Evolutionary conservation across 1,140 invertebrate species (phyloP).

Genomic region (Zaprionus taronus): DNA sequence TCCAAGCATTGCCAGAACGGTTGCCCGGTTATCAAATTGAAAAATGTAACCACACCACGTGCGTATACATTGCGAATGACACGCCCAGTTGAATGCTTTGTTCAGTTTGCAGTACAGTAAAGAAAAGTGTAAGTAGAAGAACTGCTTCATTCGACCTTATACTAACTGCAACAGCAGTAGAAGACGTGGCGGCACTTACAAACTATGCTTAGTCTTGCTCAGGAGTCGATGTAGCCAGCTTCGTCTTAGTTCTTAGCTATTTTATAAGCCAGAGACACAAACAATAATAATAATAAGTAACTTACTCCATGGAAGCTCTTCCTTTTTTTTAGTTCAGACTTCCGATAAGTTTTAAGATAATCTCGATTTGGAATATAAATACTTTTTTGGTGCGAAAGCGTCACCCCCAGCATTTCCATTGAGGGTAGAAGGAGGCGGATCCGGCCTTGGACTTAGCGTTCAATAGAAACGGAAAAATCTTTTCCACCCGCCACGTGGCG

Average conservation of each 20-base stretch:
- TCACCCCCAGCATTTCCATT: background rate
- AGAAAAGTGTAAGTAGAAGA: too few species aligned
- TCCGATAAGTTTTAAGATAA: conserved; percentile 25
- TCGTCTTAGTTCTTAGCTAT: too few species aligned
- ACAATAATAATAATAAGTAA: too few species aligned
- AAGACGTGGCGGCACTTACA: background rate
- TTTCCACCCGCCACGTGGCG: conserved; percentile 43
- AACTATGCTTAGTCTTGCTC: too few species aligned
- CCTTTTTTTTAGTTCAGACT: conserved; percentile 15
- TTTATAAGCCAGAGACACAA: too few species aligned
- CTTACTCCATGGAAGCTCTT: background rate
- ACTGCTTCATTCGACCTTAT: too few species aligned
- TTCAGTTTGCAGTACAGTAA: background rate
- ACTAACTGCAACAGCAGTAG: too few species aligned
- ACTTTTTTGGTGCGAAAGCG: conserved; percentile 32
- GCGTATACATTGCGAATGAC: background rate
- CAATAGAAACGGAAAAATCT: conserved; percentile 26
- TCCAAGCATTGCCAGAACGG: conserved; percentile 9
- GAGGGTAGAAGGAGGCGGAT: conserved; percentile 18
- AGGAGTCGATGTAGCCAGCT: too few species aligned
- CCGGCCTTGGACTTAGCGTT: conserved; percentile 6
- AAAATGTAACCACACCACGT: conserved; percentile 6
- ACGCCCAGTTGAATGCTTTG: background rate
- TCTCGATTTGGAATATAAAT: conserved; percentile 39
- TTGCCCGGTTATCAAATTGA: conserved; percentile 27